Evolutionary conservation across 2,797 vertebrate genomes (phyloP).

Genomic region (Anableps anableps): DNA sequence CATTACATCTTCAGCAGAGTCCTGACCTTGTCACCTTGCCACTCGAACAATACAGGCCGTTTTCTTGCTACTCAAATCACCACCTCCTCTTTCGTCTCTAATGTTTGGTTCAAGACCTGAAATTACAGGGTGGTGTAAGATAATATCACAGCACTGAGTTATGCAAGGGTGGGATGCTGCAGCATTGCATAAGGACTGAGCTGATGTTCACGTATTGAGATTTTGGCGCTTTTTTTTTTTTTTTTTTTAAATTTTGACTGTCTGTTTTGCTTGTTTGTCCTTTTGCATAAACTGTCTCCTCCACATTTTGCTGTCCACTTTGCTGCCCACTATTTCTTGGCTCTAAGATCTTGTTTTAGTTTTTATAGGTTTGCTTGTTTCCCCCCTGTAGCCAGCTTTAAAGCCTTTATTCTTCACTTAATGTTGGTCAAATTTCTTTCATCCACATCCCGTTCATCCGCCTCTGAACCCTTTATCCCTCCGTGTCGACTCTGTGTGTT

Average conservation of each 20-base stretch:
- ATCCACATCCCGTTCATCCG: constrained; percentile 33
- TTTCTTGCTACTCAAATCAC: constrained; percentile 6
- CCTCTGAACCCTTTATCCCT: constrained; percentile 21
- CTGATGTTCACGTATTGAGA: constrained; percentile 41
- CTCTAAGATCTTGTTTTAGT: constrained; percentile 25
- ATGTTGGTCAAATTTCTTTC: constrained; percentile 28
- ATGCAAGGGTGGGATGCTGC: constrained; percentile 22
- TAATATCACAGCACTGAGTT: constrained; percentile 19
- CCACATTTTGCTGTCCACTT: constrained; percentile 22
- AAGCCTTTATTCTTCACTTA: constrained; percentile 26
- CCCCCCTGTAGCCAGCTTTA: constrained; percentile 40
- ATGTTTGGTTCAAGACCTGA: constrained; percentile 30
- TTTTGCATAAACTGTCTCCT: constrained; percentile 21
- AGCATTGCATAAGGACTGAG: constrained; percentile 39
- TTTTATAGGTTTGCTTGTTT: neutral
- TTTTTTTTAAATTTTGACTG: neutral
- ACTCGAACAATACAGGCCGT: constrained; percentile 13
- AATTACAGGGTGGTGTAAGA: constrained; percentile 29
- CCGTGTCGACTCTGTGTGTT: constrained; percentile 9
- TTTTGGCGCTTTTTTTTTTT: constrained; percentile 4
- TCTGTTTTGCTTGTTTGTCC: constrained; percentile 24
- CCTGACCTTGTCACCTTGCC: constrained; percentile 22
- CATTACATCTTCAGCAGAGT: constrained; percentile 18
- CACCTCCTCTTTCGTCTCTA: neutral
- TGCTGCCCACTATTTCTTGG: constrained; percentile 41